Base-by-base conservation (phyloP, 2,888 invertebrate species). In the Sinopyrophorus schimmeli region DNA sequence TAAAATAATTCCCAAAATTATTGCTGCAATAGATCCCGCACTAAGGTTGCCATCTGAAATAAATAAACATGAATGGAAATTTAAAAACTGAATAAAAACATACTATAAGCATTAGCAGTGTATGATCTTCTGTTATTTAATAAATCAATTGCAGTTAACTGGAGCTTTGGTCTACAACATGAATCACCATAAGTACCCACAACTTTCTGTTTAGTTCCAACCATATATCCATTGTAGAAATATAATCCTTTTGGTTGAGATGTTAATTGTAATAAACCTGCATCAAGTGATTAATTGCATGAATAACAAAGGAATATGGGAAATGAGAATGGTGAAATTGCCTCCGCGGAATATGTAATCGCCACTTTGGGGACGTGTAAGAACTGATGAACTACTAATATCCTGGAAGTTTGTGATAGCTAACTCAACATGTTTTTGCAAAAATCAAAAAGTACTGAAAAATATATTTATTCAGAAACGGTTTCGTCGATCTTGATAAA, bases 131-230 rank as follows among this genome's bases (percentile, higher is more conserved):
- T 77, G 65, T 89, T 89, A 1, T 87, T 86, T 6, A 76, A 75
- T 0, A 84, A 72, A 66, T 90, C 89, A 5, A 80, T 79, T 0
- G 87, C 88, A 1, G 79, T 81, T 3, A 90, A 70, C 21, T 84
- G 75, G 0, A 88, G 77, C 35, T 81, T 77, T 0, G 86, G 82
- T 3, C 83, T 77, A 66, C 89, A 91, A 66, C 90, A 91, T 0
- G 83, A 84, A 0, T 86, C 81, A 10, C 83, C 77, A 66, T 87
- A 89, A 2, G 80, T 79, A 1, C 86, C 84, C 7, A 74, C 74
- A 1, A 89, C 78, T 18, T 82, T 78, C 17, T 83, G 82, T 17
- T 78, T 79, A 0, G 85, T 82, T 1, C 90, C 90, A 0, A 86
- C 76, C 5, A 81, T 78, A 65, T 85, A 89, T 16, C 76, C 79